Evolutionary conservation across 2,797 vertebrate species (phyloP).

Genomic region (Danio albolineatus): DNA sequence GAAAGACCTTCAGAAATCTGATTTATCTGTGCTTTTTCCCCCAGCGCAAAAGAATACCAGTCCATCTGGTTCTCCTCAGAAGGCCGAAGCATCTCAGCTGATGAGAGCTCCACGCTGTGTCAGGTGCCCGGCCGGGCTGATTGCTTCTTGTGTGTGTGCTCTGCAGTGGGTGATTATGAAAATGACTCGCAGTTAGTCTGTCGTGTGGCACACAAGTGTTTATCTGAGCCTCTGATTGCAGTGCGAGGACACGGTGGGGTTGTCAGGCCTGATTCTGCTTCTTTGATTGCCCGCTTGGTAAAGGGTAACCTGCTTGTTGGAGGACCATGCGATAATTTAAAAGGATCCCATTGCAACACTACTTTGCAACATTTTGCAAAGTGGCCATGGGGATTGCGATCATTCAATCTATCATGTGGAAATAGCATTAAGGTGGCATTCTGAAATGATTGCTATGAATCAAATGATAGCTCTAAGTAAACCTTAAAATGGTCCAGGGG

Average conservation of each 20-base stretch:
- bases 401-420: background rate
- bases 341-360: background rate
- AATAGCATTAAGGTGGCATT: background rate
- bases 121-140: conserved; percentile 71
- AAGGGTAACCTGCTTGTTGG: conserved; percentile 2
- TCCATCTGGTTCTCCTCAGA: conserved; percentile 22
- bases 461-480: background rate
- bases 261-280: conserved; percentile 29
- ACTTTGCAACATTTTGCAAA: background rate
- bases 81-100: conserved; percentile 10
- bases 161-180: conserved; percentile 77
- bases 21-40: background rate
- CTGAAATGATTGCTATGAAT: conserved; percentile 3
- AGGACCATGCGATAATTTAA: background rate
- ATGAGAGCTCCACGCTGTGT: conserved; percentile 65
- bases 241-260: conserved; percentile 22
- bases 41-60: conserved; percentile 1
- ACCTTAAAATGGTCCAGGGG: background rate
- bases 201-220: conserved; percentile 60
- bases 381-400: background rate
- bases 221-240: conserved; percentile 58
- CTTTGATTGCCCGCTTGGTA: conserved; percentile 23
- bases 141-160: conserved; percentile 75
- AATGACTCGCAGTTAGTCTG: conserved; percentile 65
- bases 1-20: background rate